A percentile compares a stretch with the other conserved stretches of the same genome.
Evolutionary conservation across 1,140 invertebrate genomes (phyloP).

Genomic region (Megalopta genalis): DNA sequence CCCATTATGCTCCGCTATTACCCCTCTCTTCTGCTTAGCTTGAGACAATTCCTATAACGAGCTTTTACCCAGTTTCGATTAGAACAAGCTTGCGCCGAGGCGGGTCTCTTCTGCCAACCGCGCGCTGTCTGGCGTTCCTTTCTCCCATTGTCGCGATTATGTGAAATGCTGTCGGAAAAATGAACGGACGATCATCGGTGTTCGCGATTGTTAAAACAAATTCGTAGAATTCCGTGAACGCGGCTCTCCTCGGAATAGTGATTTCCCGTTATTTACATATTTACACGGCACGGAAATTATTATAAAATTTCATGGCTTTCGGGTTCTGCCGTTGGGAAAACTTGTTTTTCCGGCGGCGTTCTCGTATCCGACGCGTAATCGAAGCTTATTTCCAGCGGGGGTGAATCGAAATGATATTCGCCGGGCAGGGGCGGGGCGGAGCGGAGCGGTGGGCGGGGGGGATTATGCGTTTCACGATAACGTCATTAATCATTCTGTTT

Average conservation of each 20-base stretch:
- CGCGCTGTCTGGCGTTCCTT: background rate
- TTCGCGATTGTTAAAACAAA: too few relatives aligned
- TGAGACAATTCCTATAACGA: slow-evolving; percentile 58
- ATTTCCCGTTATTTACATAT: background rate
- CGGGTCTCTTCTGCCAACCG: too few relatives aligned
- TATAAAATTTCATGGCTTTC: background rate
- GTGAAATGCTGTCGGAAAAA: too few relatives aligned
- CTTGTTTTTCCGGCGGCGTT: background rate
- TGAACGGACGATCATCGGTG: too few relatives aligned
- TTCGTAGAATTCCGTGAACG: too few relatives aligned
- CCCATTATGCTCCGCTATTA: too few relatives aligned
- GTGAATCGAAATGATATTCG: background rate
- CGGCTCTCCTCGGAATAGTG: too few relatives aligned
- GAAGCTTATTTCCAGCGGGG: background rate
- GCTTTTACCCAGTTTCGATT: slow-evolving; percentile 60
- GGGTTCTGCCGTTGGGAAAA: background rate
- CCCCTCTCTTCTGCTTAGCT: slow-evolving; percentile 17
- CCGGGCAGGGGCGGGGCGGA: too few relatives aligned
- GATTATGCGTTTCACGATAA: slow-evolving; percentile 39
- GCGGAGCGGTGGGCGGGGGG: background rate
- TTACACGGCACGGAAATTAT: background rate
- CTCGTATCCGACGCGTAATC: background rate
- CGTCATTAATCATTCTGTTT: slow-evolving; percentile 44
- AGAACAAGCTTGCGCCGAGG: slow-evolving; percentile 28
- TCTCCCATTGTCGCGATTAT: too few relatives aligned